These are phyloP conservation scores for Myiothlypis chrysogaster DNA, from an alignment of 2,797 vertebrate genomes.

Conservation along the genomic window DNA sequence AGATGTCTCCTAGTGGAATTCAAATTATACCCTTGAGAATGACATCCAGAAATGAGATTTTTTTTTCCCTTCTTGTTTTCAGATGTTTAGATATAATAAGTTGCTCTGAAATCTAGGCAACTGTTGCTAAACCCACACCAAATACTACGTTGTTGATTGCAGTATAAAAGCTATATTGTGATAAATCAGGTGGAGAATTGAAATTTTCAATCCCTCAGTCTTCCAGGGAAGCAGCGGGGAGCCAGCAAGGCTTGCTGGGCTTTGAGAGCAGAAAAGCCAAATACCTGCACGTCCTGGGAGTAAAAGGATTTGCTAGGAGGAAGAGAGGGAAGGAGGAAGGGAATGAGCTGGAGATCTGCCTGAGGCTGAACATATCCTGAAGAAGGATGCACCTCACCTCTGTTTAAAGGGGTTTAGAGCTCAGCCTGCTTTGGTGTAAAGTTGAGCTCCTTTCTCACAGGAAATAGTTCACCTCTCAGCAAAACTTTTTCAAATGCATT, in stretches of 20 bases:
- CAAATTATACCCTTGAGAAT: neutral
- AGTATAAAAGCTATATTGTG: neutral
- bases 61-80: neutral
- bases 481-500: neutral
- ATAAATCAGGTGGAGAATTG: neutral
- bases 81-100: neutral
- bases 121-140: neutral
- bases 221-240: conserved; percentile 1
- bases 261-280: neutral
- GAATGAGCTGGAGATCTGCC: neutral
- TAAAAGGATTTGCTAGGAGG: neutral
- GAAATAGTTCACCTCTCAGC: neutral
- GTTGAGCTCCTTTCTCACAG: neutral
- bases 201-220: neutral
- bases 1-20: neutral
- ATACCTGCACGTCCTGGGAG: neutral
- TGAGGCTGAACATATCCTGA: neutral
- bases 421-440: neutral
- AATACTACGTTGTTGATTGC: neutral
- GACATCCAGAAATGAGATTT: neutral
- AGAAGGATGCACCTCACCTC: neutral
- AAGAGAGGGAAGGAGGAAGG: neutral
- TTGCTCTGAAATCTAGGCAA: neutral
- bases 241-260: neutral
- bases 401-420: neutral